Conservation (phyloP, 1,140 invertebrate species). For the Mizuhopecten yessoensis region DNA sequence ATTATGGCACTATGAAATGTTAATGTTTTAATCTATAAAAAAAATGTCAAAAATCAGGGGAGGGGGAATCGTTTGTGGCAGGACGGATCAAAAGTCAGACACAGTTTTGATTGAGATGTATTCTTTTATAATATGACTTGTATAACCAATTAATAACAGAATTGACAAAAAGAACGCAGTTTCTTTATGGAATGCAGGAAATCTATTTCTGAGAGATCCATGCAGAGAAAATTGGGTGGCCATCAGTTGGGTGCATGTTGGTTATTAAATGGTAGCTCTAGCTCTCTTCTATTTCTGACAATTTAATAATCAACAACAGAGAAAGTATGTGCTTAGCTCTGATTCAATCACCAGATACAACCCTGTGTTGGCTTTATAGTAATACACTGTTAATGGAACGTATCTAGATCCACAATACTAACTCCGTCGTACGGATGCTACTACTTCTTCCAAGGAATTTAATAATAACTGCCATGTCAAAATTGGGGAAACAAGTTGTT, state of each 20-base stretch:
- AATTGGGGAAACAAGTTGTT: not conserved
- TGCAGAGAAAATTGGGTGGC: not conserved
- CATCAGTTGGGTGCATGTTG: slow-evolving; percentile 15
- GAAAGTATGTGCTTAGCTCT: not conserved
- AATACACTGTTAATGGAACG: not conserved
- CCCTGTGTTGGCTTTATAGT: not conserved
- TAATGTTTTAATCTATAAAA: not conserved
- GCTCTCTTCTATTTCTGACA: slow-evolving; percentile 23
- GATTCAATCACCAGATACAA: not conserved
- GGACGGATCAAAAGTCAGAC: not conserved
- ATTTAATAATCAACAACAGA: slow-evolving; percentile 5
- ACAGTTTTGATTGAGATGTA: not conserved
- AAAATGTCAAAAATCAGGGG: not conserved
- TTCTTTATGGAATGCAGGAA: not conserved
- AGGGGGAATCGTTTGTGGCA: not conserved
- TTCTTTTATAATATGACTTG: too few relatives aligned
- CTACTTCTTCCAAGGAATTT: not conserved
- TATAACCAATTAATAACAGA: not conserved
- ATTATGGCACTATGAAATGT: not conserved
- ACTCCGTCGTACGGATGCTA: not conserved
- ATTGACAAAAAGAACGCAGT: not conserved
- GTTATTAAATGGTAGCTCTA: not conserved
- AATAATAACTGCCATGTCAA: not conserved
- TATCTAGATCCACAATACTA: not conserved
- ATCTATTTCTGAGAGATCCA: not conserved